Conservation (phyloP, 2,113 vertebrate genomes). For the Lampris megalopsis region DNA sequence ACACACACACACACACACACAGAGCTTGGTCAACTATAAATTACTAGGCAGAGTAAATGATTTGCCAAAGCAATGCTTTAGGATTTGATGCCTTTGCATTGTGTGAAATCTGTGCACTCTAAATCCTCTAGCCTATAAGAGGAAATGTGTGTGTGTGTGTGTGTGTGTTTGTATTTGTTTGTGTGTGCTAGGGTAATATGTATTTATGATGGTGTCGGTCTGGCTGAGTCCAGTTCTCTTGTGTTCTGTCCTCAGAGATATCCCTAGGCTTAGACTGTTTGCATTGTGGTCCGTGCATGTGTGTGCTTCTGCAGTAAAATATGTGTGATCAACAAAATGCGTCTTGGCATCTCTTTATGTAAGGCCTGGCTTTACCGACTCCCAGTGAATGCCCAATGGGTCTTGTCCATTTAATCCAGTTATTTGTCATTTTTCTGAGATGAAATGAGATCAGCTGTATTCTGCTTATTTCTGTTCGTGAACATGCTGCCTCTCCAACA, state of each 20-base stretch:
- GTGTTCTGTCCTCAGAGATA: neutral
- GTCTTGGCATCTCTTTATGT: conserved; percentile 26
- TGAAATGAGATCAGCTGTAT: too few species aligned
- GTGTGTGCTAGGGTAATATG: neutral
- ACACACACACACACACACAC: neutral
- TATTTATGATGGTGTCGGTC: neutral
- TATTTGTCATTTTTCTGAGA: neutral
- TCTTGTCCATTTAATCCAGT: neutral
- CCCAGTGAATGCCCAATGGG: conserved; percentile 7
- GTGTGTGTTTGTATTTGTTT: conserved; percentile 6
- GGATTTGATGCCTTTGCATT: too few species aligned
- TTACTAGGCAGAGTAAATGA: neutral
- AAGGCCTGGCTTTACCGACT: neutral
- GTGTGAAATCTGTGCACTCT: too few species aligned
- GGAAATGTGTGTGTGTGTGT: neutral
- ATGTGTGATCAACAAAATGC: neutral
- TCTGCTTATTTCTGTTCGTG: neutral
- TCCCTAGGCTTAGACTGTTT: neutral
- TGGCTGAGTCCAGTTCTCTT: neutral
- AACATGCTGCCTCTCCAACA: neutral
- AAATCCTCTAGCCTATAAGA: too few species aligned
- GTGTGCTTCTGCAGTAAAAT: neutral
- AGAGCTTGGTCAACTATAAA: neutral
- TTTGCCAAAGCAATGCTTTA: neutral
- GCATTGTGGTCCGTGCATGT: neutral